Evolutionary conservation across 2,888 invertebrate species (phyloP), one percentile per base, ranked within the genome.

Genomic region (Cephalotes varians): DNA sequence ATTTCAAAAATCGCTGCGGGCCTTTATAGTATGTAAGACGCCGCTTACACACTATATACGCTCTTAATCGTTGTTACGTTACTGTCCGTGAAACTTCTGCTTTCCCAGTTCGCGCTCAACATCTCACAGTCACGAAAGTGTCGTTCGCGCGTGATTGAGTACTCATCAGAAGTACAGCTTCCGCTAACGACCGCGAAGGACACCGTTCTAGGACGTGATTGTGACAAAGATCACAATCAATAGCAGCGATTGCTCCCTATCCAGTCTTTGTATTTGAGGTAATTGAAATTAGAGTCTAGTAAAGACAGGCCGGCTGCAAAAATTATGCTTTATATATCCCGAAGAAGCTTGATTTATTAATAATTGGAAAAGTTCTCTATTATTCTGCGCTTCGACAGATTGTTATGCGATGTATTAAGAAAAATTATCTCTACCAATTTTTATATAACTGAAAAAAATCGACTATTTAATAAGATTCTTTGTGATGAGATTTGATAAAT

Each of bases 71-170:
- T 58, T 40, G 73, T 74, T 74, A 74, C 44, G 73, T 47, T 47
- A 74, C 73, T 67, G 76, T 67, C 4, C 54, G 51, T 40, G 73
- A 74, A 56, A 74, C 31, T 60, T 65, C 56, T 72, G 71, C 18
- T 67, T 67, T 60, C 73, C 7, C 79, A 82, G 80, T 83, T 54
- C 58, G 67, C 60, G 58, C 65, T 40, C 82, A 72, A 72, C 60
- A 69, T 80, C 58, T 10, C 73, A 47, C 81, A 56, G 72, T 79
- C 34, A 37, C n/a, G 81, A 83, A 49, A 56, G 60, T 51, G 28
- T 51, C 64, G 67, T 37, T 69, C 73, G 64, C 62, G 74, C 25
- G 79, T 77, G 58, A n/a, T 60, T 21, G 62, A 49, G 18, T 62
- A 62, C 18, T 49, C 15, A 9, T 60, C 44, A 44, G 6, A 15